phyloP scores from a whole-genome alignment of 2,888 invertebrate species.

The Acanthopleura granulata region DNA sequence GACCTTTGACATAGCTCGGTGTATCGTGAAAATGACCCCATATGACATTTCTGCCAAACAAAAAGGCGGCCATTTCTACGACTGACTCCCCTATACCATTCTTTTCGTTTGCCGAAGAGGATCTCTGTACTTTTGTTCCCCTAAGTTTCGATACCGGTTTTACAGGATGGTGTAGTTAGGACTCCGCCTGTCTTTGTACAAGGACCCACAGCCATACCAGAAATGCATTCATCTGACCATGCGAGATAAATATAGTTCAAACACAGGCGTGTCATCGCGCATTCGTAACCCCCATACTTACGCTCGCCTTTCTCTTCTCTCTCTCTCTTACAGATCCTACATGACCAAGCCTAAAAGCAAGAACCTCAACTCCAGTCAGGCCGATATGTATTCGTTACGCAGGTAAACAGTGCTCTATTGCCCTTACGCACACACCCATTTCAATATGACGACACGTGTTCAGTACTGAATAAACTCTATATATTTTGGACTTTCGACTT shows the following conservation, averaged over 20 bases:
- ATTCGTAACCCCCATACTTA: neutral
- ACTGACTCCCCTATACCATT: no score
- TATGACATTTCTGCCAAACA: no score
- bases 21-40: no score
- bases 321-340: slow-evolving; percentile 27
- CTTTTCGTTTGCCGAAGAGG: no score
- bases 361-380: neutral
- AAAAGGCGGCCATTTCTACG: no score
- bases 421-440: neutral
- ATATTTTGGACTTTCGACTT: neutral
- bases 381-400: neutral
- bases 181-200: no score
- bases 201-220: no score
- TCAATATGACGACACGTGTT: neutral
- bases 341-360: slow-evolving; percentile 23
- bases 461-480: neutral
- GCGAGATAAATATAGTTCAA: slow-evolving; percentile 2
- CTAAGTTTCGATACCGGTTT: no score
- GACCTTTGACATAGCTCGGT: no score
- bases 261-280: slow-evolving; percentile 1
- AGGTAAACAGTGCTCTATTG: neutral
- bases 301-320: neutral
- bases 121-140: no score
- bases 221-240: no score
- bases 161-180: no score